A percentile compares a stretch with the other conserved stretches of the same genome.
Conservation (phyloP, 2,888 invertebrate genomes). For the Erebia epiphron region DNA sequence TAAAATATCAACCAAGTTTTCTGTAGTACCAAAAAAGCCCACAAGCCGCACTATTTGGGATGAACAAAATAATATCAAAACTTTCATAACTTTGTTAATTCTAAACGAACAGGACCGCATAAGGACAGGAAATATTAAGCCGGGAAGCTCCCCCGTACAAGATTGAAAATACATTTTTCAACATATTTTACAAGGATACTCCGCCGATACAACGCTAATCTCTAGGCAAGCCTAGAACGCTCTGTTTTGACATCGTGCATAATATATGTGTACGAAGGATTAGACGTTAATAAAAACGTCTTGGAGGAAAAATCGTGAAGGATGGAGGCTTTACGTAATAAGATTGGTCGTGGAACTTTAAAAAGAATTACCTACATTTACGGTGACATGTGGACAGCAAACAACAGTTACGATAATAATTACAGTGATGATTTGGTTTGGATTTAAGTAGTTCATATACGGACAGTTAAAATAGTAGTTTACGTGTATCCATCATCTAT, state of each 20-base stretch:
- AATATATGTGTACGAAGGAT: slow-evolving; percentile 38
- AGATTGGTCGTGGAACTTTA: slow-evolving; percentile 1
- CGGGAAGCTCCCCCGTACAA: slow-evolving; percentile 20
- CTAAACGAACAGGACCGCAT: slow-evolving; percentile 9
- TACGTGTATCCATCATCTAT: no score
- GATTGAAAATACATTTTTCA: slow-evolving; percentile 34
- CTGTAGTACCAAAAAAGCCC: neutral
- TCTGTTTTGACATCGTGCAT: slow-evolving; percentile 39
- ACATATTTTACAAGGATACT: slow-evolving; percentile 26
- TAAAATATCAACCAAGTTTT: neutral
- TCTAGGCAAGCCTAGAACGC: slow-evolving; percentile 35
- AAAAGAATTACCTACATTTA: neutral
- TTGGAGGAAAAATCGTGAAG: slow-evolving; percentile 34
- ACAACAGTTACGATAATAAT: neutral
- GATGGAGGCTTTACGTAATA: slow-evolving; percentile 15
- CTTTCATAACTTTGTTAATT: slow-evolving; percentile 15
- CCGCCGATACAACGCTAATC: slow-evolving; percentile 39
- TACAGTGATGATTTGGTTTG: neutral
- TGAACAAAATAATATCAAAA: slow-evolving; percentile 17
- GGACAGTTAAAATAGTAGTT: no score
- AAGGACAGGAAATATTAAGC: slow-evolving; percentile 22
- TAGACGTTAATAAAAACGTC: slow-evolving; percentile 37
- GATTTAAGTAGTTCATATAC: no score
- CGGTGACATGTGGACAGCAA: neutral
- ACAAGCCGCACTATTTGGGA: neutral